A percentile compares a stretch with the other conserved stretches of the same genome.
phyloP scores from a whole-genome alignment of 1,140 invertebrate species.

The Bombus waltoni region DNA sequence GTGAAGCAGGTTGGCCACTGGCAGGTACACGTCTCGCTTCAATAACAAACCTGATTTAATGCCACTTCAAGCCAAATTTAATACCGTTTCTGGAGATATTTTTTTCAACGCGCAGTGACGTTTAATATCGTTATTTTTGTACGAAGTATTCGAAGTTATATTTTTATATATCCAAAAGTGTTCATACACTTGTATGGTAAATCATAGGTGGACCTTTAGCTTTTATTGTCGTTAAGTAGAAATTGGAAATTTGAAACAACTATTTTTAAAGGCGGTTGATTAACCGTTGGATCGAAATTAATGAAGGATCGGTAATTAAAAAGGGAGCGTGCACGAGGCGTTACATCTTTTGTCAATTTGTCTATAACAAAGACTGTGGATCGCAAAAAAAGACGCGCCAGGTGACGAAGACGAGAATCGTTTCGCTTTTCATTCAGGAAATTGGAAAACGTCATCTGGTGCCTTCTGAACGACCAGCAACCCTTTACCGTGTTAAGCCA shows the following conservation, averaged over 20 bases:
- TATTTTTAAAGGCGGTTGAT: no score
- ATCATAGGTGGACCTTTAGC: no score
- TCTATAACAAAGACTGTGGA: constrained; percentile 26
- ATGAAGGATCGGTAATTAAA: not conserved
- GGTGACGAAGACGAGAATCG: constrained; percentile 76
- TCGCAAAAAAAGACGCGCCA: constrained; percentile 61
- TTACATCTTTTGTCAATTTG: constrained; percentile 19
- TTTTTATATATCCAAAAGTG: no score
- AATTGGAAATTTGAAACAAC: no score
- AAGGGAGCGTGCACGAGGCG: not conserved
- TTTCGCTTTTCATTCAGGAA: constrained; percentile 77
- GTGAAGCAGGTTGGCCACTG: constrained; percentile 78
- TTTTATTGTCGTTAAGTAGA: no score
- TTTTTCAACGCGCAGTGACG: no score
- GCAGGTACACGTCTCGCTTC: constrained; percentile 72
- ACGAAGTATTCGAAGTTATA: no score
- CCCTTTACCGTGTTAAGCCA: constrained; percentile 67
- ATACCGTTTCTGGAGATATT: not conserved
- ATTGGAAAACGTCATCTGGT: constrained; percentile 80
- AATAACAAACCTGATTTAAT: constrained; percentile 58
- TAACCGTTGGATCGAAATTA: not conserved
- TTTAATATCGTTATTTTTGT: not conserved
- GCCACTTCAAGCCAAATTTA: constrained; percentile 38
- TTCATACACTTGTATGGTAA: not conserved
- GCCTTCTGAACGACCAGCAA: constrained; percentile 60